Conservation (phyloP, 2,888 invertebrate species). For the Plebejus anna region DNA sequence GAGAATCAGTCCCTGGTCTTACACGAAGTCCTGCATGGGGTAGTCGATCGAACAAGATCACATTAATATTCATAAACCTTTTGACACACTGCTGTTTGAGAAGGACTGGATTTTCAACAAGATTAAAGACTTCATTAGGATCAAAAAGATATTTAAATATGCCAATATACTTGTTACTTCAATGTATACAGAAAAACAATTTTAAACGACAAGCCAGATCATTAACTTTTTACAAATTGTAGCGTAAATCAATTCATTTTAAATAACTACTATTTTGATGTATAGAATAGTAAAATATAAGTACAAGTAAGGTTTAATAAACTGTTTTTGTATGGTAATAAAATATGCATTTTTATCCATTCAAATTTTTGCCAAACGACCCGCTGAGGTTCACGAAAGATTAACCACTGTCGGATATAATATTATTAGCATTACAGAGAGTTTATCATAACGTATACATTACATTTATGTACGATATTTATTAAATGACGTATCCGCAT, state of each 20-base stretch:
- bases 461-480: slow-evolving; percentile 6
- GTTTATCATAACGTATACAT: slow-evolving; percentile 29
- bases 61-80: slow-evolving; percentile 68
- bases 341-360: slow-evolving; percentile 63
- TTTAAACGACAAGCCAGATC: not conserved
- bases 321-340: slow-evolving; percentile 57
- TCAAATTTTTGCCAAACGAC: slow-evolving; percentile 68
- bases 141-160: slow-evolving; percentile 24
- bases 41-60: slow-evolving; percentile 58
- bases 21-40: slow-evolving; percentile 40
- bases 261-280: not conserved
- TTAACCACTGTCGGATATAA: slow-evolving; percentile 61
- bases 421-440: slow-evolving; percentile 60
- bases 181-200: not conserved
- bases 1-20: not conserved
- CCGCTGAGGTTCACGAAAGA: slow-evolving; percentile 67
- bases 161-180: not conserved
- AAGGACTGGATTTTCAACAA: slow-evolving; percentile 39
- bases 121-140: slow-evolving; percentile 25
- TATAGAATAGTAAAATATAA: not conserved
- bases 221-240: not conserved
- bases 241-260: not conserved
- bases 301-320: slow-evolving; percentile 23
- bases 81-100: slow-evolving; percentile 46
- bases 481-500: not conserved